Evolutionary conservation across 2,797 vertebrate species (phyloP).

Genomic region (Poecilia gillii): DNA sequence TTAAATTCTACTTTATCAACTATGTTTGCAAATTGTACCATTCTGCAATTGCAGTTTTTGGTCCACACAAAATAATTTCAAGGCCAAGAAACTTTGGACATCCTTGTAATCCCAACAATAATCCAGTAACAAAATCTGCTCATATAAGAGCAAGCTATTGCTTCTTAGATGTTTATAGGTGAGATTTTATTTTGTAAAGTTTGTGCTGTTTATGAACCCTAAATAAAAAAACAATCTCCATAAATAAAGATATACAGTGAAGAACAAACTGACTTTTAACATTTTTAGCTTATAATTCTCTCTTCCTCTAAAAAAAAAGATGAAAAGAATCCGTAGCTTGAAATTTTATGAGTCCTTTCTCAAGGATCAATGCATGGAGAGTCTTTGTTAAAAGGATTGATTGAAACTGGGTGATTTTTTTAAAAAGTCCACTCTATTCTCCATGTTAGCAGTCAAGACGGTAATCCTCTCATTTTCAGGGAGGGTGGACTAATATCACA

Average conservation of each 20-base stretch:
- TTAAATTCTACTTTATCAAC: no score
- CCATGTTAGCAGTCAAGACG: constrained; percentile 23
- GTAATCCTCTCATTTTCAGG: constrained; percentile 57
- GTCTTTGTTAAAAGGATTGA: neutral
- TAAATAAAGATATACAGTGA: neutral
- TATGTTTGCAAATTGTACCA: no score
- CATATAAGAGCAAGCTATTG: neutral
- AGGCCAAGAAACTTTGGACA: no score
- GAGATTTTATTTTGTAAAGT: neutral
- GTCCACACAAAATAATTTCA: no score
- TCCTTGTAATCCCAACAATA: neutral
- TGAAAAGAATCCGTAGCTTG: neutral
- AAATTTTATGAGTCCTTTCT: neutral
- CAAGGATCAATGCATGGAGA: constrained; percentile 10
- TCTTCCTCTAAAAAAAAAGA: neutral
- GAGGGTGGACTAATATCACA: constrained; percentile 54
- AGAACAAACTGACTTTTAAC: neutral
- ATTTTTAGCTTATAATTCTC: neutral
- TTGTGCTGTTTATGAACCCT: neutral
- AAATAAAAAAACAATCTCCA: neutral
- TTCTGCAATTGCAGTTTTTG: no score
- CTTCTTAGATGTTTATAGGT: neutral
- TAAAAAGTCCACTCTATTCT: constrained; percentile 40
- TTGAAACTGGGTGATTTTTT: constrained; percentile 27
- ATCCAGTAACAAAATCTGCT: neutral